Percentiles rank a stretch among this genome's conserved stretches.
phyloP scores from a whole-genome alignment of 2,888 invertebrate species.

The Oscheius sp. region DNA sequence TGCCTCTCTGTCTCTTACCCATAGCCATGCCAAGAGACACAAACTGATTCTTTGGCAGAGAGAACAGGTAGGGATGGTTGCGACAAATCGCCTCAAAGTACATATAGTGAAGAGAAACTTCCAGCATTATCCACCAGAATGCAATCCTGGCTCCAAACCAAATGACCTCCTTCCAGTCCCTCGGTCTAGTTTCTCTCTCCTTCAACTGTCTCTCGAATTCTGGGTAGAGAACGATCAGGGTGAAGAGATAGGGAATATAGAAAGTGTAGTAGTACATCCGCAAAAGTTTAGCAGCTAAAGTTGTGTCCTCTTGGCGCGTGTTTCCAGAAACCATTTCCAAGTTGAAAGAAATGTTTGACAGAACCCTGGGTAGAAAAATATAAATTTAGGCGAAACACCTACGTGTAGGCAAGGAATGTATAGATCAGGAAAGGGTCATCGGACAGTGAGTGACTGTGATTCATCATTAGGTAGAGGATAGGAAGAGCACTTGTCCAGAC shows the following conservation, averaged over 20 bases:
- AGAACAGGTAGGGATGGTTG: slow-evolving; percentile 44
- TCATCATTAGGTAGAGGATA: slow-evolving; percentile 67
- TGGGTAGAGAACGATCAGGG: slow-evolving; percentile 74
- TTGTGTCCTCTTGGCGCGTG: slow-evolving; percentile 41
- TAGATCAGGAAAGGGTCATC: slow-evolving; percentile 71
- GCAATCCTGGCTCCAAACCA: slow-evolving; percentile 66
- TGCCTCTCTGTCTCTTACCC: slow-evolving; percentile 42
- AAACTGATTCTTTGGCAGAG: slow-evolving; percentile 69
- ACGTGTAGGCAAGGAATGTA: slow-evolving; percentile 73
- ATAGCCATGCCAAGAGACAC: slow-evolving; percentile 71
- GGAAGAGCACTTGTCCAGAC: slow-evolving; percentile 71
- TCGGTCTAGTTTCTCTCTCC: slow-evolving; percentile 44
- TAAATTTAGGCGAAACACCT: background rate
- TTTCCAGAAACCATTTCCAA: slow-evolving; percentile 61
- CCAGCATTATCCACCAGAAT: slow-evolving; percentile 74
- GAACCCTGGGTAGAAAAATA: slow-evolving; percentile 54
- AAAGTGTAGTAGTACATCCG: slow-evolving; percentile 74
- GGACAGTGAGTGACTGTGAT: slow-evolving; percentile 54
- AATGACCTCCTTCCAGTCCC: slow-evolving; percentile 35
- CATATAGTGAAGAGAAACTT: slow-evolving; percentile 73
- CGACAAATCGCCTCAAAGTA: slow-evolving; percentile 74
- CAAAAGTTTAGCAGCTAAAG: slow-evolving; percentile 10
- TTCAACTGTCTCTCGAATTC: slow-evolving; percentile 69
- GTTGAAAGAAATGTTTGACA: slow-evolving; percentile 74
- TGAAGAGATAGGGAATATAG: slow-evolving; percentile 75